phyloP scores from a whole-genome alignment of 2,797 vertebrate species.

The Catamblyrhynchus diadema region DNA sequence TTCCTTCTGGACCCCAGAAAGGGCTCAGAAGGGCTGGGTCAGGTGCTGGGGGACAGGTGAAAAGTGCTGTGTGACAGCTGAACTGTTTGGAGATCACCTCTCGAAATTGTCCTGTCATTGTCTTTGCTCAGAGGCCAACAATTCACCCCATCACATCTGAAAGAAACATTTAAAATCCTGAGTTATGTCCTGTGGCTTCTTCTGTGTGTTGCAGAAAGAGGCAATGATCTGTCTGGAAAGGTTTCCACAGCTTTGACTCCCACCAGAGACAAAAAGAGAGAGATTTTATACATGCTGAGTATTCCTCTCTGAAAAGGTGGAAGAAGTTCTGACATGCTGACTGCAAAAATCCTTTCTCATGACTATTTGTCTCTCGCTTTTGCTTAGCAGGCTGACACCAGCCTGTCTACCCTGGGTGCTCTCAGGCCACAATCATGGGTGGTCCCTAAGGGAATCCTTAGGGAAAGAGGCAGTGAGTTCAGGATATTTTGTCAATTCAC shows the following conservation, averaged over 20 bases:
- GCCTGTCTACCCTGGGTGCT: not conserved
- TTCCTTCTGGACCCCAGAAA: not conserved
- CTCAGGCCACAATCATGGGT: not conserved
- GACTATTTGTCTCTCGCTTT: conserved; percentile 83
- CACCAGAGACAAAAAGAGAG: not conserved
- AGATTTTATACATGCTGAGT: not conserved
- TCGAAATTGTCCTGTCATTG: not conserved
- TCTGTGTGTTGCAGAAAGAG: not conserved
- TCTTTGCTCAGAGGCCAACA: not conserved
- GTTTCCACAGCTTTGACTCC: not conserved
- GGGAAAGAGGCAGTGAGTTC: not conserved
- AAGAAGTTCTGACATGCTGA: conserved; percentile 41
- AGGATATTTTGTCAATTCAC: not conserved
- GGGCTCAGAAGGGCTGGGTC: not conserved
- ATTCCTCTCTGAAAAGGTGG: not conserved
- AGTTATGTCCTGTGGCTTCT: not conserved
- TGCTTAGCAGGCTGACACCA: not conserved
- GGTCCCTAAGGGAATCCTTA: not conserved
- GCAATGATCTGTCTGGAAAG: not conserved
- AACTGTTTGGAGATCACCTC: not conserved
- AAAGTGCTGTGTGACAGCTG: not conserved
- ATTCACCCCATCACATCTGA: not conserved
- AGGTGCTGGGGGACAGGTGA: not conserved
- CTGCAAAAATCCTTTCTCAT: conserved; percentile 83
- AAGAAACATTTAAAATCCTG: not conserved